Conservation (phyloP, 2,113 vertebrate species). For the Atherinomorus stipes region DNA sequence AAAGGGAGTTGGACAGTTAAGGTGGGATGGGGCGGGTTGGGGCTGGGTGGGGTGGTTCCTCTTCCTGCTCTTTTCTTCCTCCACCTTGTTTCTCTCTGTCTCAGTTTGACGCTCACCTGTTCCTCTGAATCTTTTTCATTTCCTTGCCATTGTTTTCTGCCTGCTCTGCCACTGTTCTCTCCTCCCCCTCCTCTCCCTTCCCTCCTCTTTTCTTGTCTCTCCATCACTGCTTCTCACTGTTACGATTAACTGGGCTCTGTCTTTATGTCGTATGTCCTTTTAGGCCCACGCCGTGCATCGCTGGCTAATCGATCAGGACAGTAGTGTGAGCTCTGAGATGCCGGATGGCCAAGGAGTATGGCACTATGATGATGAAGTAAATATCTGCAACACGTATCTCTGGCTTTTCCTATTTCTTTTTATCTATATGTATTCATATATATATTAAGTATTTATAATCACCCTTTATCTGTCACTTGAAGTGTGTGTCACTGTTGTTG, state of each 20-base stretch:
- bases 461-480: slow-evolving; percentile 74
- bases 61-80: slow-evolving; percentile 50
- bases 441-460: slow-evolving; percentile 75
- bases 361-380: slow-evolving; percentile 90
- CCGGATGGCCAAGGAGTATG: slow-evolving; percentile 88
- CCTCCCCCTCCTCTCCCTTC: not conserved
- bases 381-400: slow-evolving; percentile 87
- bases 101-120: slow-evolving; percentile 68
- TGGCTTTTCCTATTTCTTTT: slow-evolving; percentile 78
- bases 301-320: slow-evolving; percentile 90
- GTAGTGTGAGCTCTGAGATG: slow-evolving; percentile 88
- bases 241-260: slow-evolving; percentile 85
- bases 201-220: slow-evolving; percentile 44
- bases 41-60: slow-evolving; percentile 41
- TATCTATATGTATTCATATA: slow-evolving; percentile 72
- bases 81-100: slow-evolving; percentile 61
- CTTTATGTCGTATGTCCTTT: slow-evolving; percentile 87
- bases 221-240: slow-evolving; percentile 62
- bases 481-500: slow-evolving; percentile 79
- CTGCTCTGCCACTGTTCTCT: slow-evolving; percentile 27
- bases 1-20: slow-evolving; percentile 14
- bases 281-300: slow-evolving; percentile 87
- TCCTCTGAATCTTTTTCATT: slow-evolving; percentile 53
- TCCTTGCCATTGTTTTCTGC: slow-evolving; percentile 57
- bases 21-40: slow-evolving; percentile 25